These are phyloP conservation scores for Aplocera efformata DNA, from an alignment of 2,888 invertebrate species.

Conservation along the genomic window DNA sequence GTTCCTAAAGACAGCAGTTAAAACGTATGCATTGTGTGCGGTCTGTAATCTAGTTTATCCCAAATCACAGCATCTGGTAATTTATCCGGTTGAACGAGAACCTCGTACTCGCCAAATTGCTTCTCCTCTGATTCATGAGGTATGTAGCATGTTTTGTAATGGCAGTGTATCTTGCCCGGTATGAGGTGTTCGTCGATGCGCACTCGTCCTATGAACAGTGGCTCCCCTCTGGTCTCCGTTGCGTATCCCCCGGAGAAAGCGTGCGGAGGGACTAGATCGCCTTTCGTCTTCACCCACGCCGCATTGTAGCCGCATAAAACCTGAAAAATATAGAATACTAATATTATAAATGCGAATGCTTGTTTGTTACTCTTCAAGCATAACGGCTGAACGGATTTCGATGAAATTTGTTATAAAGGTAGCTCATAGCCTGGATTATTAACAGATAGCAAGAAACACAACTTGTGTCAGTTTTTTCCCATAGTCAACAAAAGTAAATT, in stretches of 20 bases:
- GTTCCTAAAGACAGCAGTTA: too few species aligned
- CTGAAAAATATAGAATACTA: conserved; percentile 11
- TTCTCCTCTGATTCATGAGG: conserved; percentile 7
- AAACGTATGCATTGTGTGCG: too few species aligned
- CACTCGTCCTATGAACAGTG: conserved; percentile 19
- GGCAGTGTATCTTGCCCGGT: conserved; percentile 21
- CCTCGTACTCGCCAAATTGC: conserved; percentile 10
- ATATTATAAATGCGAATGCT: too few species aligned
- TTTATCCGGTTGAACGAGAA: conserved; percentile 11
- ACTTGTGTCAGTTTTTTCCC: too few species aligned
- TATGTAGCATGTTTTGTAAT: conserved; percentile 20
- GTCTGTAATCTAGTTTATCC: too few species aligned
- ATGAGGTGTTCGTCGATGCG: conserved; percentile 11
- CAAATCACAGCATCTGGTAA: conserved; percentile 8
- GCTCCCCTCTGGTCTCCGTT: conserved; percentile 10
- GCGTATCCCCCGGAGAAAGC: conserved; percentile 15
- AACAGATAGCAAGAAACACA: too few species aligned
- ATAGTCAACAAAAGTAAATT: too few species aligned
- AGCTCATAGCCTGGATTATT: too few species aligned
- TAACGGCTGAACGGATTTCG: too few species aligned
- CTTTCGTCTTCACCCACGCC: conserved; percentile 11
- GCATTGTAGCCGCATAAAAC: conserved; percentile 21
- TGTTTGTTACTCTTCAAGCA: background rate
- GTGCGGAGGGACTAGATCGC: conserved; percentile 10
- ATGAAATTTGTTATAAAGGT: too few species aligned